Conservation (phyloP, 2,888 invertebrate species). For the Sinotaia quadrata region DNA sequence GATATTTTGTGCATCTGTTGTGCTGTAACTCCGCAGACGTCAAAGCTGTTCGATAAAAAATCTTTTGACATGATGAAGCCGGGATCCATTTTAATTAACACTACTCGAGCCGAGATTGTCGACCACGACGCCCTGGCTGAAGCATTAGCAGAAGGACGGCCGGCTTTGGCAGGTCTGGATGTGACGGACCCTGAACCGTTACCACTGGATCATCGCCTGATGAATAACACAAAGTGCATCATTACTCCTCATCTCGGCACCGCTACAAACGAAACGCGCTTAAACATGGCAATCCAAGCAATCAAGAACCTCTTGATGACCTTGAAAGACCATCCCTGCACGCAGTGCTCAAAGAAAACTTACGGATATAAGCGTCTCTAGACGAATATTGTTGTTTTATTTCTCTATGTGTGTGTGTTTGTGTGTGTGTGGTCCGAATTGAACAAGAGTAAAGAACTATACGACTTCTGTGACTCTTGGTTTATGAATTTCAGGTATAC, state of each 20-base stretch:
- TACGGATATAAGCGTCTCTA: no score
- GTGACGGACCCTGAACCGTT: slow-evolving; percentile 93
- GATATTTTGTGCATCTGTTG: slow-evolving; percentile 83
- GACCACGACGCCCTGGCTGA: slow-evolving; percentile 85
- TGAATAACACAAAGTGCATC: slow-evolving; percentile 85
- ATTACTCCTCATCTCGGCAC: slow-evolving; percentile 90
- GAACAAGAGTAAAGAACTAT: no score
- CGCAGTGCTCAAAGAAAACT: no score
- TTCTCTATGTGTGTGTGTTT: no score
- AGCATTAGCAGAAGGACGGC: slow-evolving; percentile 81
- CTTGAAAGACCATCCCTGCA: no score
- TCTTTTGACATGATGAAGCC: slow-evolving; percentile 90
- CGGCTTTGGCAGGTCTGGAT: slow-evolving; percentile 89
- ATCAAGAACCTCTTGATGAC: slow-evolving; percentile 85
- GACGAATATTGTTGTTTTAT: no score
- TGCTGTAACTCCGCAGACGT: slow-evolving; percentile 84
- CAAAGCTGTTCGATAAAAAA: slow-evolving; percentile 82
- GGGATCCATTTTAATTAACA: slow-evolving; percentile 88
- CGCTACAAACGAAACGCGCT: slow-evolving; percentile 83
- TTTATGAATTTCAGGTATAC: no score
- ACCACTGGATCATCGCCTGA: slow-evolving; percentile 82
- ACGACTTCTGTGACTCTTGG: no score
- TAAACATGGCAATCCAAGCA: slow-evolving; percentile 83
- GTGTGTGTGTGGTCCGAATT: no score
- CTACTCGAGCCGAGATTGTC: slow-evolving; percentile 78